phyloP scores from a whole-genome alignment of 2,113 vertebrate species.

The Chroicocephalus ridibundus region DNA sequence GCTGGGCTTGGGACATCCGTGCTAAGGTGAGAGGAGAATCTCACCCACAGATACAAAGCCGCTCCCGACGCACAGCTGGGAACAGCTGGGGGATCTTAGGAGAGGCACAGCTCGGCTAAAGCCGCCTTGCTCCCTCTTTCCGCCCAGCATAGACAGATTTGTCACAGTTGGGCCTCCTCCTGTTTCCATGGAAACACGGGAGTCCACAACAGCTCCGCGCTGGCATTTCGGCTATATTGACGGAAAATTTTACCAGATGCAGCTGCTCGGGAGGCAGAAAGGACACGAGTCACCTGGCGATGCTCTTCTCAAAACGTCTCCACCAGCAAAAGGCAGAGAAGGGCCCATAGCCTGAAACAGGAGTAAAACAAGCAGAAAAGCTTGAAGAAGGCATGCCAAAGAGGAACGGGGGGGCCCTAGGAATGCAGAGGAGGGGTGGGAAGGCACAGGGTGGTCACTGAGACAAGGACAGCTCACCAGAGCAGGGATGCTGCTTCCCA shows the following conservation, averaged over 20 bases:
- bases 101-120: not conserved
- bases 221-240: slow-evolving; percentile 36
- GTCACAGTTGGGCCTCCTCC: slow-evolving; percentile 61
- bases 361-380: not conserved
- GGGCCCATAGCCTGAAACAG: not conserved
- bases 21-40: not conserved
- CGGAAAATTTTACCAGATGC: slow-evolving; percentile 42
- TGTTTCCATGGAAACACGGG: slow-evolving; percentile 64
- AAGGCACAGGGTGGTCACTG: not conserved
- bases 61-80: not conserved
- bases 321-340: not conserved
- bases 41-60: not conserved
- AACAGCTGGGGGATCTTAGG: not conserved
- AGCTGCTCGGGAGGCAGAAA: not conserved
- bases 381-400: not conserved
- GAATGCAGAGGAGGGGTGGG: not conserved
- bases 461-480: not conserved
- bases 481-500: not conserved
- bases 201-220: slow-evolving; percentile 57
- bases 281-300: not conserved
- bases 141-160: slow-evolving; percentile 32
- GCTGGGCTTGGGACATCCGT: not conserved
- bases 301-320: not conserved
- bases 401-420: rapidly evolving
- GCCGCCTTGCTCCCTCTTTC: slow-evolving; percentile 26